Base-by-base conservation (phyloP, 1,140 invertebrate species). In the Scaptodrosophila lebanonensis region DNA sequence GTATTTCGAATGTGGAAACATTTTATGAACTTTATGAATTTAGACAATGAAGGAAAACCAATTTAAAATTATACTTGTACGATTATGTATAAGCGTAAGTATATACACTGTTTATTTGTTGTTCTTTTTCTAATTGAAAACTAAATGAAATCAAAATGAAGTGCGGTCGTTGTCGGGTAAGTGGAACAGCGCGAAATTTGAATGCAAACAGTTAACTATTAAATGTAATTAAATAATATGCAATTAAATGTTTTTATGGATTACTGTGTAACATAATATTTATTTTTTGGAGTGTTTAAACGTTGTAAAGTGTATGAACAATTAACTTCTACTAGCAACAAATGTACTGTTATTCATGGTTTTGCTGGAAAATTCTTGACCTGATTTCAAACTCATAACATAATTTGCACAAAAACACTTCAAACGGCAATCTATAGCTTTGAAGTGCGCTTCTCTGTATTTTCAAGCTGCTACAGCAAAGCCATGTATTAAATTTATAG, bases 241-340 rank as follows among this genome's bases (percentile, higher is more conserved):
- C 57, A 65, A 75, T 61, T 76, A 45, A 63, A 50, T 59, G 60
- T 63, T 63, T 58, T 53, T 18, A 60, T 53, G 30, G 32, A 30
- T 17, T 70, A 70, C 66, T 82, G 17, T 38, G 7, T 16, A 83
- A 83, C 66, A 71, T 30, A 69, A 79, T 56, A 82, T 82, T 82
- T 82, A 82, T 82, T 82, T 82, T 82, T 82, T 82, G 75, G 75
- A 82, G 69, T 82, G 75, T 82, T 82, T 82, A 82, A 79, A 82
- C 53, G 75, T 82, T 82, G 76, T 73, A 75, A 63, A 51, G 65
- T 72, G 63, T 79, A 77, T 42, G 20, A 63, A 49, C 42, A 47
- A 20, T 18, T 17, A 16, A 12, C 16, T 30, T 20, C 12, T 12
- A 33, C 13, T 44, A 6, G 15, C n/a, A 9, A 44, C 12, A 56